A percentile compares a stretch with the other conserved stretches of the same genome.
Evolutionary conservation across 2,888 invertebrate genomes (phyloP).

Genomic region (Cantharis lateralis): DNA sequence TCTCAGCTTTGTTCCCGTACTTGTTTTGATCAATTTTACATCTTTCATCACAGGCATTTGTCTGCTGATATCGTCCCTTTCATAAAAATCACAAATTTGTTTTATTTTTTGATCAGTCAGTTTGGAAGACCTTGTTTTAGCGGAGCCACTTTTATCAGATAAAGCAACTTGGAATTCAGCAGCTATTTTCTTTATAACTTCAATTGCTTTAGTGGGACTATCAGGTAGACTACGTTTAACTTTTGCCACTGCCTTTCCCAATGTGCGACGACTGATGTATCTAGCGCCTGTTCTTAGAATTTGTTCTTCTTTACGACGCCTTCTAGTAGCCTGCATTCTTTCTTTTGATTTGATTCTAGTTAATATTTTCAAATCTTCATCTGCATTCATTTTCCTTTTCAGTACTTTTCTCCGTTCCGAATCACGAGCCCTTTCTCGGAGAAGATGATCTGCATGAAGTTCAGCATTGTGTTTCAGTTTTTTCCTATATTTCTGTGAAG

Average conservation of each 20-base stretch:
- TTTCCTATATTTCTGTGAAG: background rate
- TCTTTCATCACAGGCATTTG: slow-evolving; percentile 9
- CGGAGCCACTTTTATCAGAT: slow-evolving; percentile 14
- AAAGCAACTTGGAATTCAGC: slow-evolving; percentile 20
- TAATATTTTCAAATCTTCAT: slow-evolving; percentile 8
- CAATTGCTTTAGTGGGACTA: slow-evolving; percentile 22
- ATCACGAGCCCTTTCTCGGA: slow-evolving; percentile 1
- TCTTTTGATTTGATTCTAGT: background rate
- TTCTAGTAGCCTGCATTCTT: slow-evolving; percentile 19
- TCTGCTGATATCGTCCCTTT: slow-evolving; percentile 20
- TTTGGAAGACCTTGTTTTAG: slow-evolving; percentile 12
- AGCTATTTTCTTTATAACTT: slow-evolving; percentile 21
- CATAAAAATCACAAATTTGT: slow-evolving; percentile 14
- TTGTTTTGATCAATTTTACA: slow-evolving; percentile 7
- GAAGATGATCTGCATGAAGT: background rate
- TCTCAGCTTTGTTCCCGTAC: slow-evolving; percentile 4
- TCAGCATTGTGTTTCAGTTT: background rate
- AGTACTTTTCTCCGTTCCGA: slow-evolving; percentile 9
- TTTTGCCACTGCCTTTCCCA: background rate
- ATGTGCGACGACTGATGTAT: background rate
- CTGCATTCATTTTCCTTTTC: slow-evolving; percentile 8
- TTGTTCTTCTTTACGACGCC: slow-evolving; percentile 8
- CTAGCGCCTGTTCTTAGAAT: background rate
- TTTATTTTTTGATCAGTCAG: background rate
- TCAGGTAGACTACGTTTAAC: background rate